A percentile compares a stretch with the other conserved stretches of the same genome.
Conservation (phyloP, 2,888 invertebrate genomes). For the Drosophila subquinaria region DNA sequence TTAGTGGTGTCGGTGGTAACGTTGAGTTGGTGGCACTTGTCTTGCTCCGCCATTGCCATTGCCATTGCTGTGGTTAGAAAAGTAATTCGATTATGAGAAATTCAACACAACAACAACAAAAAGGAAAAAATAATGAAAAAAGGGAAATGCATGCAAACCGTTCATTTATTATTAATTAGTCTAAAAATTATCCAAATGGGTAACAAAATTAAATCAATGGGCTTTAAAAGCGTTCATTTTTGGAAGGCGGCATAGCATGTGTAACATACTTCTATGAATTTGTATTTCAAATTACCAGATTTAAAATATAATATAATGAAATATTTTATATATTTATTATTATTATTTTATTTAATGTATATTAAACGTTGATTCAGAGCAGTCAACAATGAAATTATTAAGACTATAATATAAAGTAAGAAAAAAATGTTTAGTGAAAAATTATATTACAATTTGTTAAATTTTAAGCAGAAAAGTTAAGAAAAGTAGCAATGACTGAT, state of each 20-base stretch:
- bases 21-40: slow-evolving; percentile 45
- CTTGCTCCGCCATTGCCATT: slow-evolving; percentile 31
- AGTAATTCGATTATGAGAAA: slow-evolving; percentile 77
- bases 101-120: slow-evolving; percentile 31
- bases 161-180: slow-evolving; percentile 73
- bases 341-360: no score
- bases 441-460: no score
- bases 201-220: slow-evolving; percentile 57
- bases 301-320: no score
- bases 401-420: no score
- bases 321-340: no score
- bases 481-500: no score
- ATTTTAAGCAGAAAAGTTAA: no score
- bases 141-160: slow-evolving; percentile 37
- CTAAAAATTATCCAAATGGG: slow-evolving; percentile 56
- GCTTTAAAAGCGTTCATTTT: slow-evolving; percentile 22
- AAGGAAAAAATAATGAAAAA: not conserved
- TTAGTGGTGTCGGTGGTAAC: slow-evolving; percentile 69
- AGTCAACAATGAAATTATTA: no score
- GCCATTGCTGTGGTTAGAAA: slow-evolving; percentile 63
- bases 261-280: not conserved
- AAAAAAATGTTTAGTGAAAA: no score
- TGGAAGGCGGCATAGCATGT: not conserved
- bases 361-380: no score
- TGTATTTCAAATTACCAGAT: not conserved